Conservation (phyloP, 2,888 invertebrate species). For the Myopa testacea region DNA sequence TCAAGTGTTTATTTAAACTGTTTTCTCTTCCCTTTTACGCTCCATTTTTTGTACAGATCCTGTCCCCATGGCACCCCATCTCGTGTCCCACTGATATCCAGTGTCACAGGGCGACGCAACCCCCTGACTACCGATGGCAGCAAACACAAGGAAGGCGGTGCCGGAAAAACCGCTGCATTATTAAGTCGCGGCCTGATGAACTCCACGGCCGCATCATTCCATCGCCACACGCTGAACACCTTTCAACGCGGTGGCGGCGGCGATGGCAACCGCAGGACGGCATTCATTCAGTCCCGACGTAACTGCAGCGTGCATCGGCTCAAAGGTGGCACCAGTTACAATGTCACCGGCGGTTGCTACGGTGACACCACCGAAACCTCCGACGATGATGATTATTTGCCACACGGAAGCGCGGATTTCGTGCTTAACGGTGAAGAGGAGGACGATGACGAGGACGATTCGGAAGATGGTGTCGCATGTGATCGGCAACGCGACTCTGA, state of each 20-base stretch:
- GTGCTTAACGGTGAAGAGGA: conserved; percentile 50
- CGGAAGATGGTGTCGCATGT: conserved; percentile 41
- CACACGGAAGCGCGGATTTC: conserved; percentile 55
- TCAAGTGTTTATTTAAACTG: neutral
- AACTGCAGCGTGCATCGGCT: conserved; percentile 36
- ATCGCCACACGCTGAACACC: conserved; percentile 58
- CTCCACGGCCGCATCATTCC: conserved; percentile 58
- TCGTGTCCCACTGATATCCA: conserved; percentile 74
- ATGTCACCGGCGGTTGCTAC: conserved; percentile 47
- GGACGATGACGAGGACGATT: conserved; percentile 45
- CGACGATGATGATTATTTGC: conserved; percentile 57
- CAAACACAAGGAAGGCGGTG: conserved; percentile 15
- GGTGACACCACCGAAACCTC: conserved; percentile 60
- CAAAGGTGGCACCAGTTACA: too few species aligned
- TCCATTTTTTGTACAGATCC: conserved; percentile 52
- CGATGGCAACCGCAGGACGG: conserved; percentile 32
- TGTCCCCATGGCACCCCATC: conserved; percentile 80
- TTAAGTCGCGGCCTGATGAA: conserved; percentile 52
- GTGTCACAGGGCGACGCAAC: neutral
- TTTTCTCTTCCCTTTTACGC: neutral
- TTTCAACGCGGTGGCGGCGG: conserved; percentile 46
- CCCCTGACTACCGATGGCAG: neutral
- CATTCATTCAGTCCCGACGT: conserved; percentile 48
- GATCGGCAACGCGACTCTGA: conserved; percentile 41
- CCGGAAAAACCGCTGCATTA: neutral